Evolutionary conservation across 2,797 vertebrate species (phyloP).

Genomic region (Sphenopsis melanotis): DNA sequence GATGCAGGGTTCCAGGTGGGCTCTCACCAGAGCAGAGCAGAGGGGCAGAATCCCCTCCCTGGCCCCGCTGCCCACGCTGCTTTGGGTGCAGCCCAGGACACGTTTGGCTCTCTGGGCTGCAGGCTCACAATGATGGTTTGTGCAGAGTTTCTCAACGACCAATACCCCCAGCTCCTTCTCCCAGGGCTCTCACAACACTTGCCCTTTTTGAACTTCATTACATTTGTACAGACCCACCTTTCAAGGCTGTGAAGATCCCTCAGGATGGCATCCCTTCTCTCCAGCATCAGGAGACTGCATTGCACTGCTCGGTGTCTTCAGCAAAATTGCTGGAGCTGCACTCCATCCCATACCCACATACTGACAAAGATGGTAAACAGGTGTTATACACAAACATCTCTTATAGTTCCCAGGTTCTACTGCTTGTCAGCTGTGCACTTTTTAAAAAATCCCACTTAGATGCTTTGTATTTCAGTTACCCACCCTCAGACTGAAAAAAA

Average conservation of each 20-base stretch:
- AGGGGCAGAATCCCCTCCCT: neutral
- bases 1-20: neutral
- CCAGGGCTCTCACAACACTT: neutral
- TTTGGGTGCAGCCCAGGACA: neutral
- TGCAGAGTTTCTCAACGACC: neutral
- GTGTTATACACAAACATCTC: neutral
- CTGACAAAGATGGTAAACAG: neutral
- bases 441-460: neutral
- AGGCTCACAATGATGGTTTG: neutral
- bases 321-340: neutral
- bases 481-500: neutral
- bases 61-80: accelerated
- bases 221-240: neutral
- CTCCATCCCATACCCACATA: neutral
- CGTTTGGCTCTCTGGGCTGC: neutral
- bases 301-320: neutral
- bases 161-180: neutral
- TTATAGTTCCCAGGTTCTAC: neutral
- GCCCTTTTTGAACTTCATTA: neutral
- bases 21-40: neutral
- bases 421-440: neutral
- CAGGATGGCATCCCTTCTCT: neutral
- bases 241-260: neutral
- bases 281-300: neutral
- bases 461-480: neutral